A percentile compares a stretch with the other conserved stretches of the same genome.
Conservation (phyloP, 2,888 invertebrate genomes). For the Ctenicera cuprea region DNA sequence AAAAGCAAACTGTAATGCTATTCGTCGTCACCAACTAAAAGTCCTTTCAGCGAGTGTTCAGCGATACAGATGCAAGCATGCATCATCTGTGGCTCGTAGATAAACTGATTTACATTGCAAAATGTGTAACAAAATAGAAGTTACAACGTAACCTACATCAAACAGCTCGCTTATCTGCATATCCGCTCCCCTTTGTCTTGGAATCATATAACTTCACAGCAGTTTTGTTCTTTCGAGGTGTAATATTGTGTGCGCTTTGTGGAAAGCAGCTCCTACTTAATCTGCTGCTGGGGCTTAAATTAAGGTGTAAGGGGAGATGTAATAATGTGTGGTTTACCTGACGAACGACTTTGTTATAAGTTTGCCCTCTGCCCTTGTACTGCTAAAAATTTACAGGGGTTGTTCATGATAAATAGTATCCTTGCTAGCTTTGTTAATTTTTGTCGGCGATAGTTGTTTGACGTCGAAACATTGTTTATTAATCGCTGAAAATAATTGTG, state of each 20-base stretch:
- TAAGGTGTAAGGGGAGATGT: conserved; percentile 34
- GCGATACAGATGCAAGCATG: not conserved
- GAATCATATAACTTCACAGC: conserved; percentile 27
- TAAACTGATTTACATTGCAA: conserved; percentile 41
- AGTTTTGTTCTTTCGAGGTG: conserved; percentile 31
- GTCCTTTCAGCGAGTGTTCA: not conserved
- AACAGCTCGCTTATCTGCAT: conserved; percentile 35
- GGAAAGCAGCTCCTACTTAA: conserved; percentile 29
- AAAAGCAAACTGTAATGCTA: conserved; percentile 19
- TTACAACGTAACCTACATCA: conserved; percentile 30
- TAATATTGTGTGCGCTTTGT: conserved; percentile 38
- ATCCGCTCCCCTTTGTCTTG: conserved; percentile 30
- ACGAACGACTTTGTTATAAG: conserved; percentile 23
- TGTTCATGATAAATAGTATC: too few species aligned
- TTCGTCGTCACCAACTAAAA: not conserved
- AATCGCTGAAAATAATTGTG: too few species aligned
- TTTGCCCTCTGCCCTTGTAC: not conserved
- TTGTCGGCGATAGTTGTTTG: too few species aligned
- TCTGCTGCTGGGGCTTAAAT: conserved; percentile 27
- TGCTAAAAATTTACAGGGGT: not conserved
- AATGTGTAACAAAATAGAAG: conserved; percentile 37
- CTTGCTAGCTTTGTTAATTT: too few species aligned
- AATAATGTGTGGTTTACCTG: conserved; percentile 42
- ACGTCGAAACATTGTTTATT: too few species aligned
- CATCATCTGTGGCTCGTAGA: conserved; percentile 16